Percentiles rank a stretch among this genome's conserved stretches.
Conservation (phyloP, 2,113 vertebrate genomes). For the Sitta europaea region DNA sequence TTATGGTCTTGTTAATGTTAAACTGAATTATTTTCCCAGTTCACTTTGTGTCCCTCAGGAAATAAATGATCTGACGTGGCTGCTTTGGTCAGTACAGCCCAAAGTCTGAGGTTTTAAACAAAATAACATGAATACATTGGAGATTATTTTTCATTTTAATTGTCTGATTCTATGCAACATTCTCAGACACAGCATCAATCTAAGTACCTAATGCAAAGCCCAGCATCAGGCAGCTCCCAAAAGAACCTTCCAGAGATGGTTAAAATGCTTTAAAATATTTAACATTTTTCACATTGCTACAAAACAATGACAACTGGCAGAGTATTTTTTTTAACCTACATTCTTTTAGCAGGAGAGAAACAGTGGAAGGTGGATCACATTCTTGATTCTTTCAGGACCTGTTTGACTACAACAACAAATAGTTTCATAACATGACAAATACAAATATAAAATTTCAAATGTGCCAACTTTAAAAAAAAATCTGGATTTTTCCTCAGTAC, state of each 20-base stretch:
- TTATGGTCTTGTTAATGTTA: neutral
- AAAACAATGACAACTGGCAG: neutral
- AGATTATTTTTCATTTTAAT: constrained; percentile 19
- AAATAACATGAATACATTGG: neutral
- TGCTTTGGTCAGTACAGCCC: neutral
- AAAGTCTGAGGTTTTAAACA: neutral
- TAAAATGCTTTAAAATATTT: constrained; percentile 14
- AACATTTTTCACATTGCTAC: neutral
- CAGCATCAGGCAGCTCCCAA: neutral
- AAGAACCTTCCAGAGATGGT: neutral
- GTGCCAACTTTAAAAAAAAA: neutral
- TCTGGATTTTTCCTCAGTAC: neutral
- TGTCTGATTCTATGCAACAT: neutral
- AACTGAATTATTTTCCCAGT: neutral
- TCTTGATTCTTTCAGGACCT: neutral
- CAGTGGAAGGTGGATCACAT: neutral
- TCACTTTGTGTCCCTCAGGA: neutral
- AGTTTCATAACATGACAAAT: neutral
- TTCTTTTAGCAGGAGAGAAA: neutral
- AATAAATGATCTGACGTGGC: neutral
- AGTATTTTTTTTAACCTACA: neutral
- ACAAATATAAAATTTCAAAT: constrained; percentile 40
- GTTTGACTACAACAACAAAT: neutral
- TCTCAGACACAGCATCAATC: neutral
- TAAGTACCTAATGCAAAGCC: neutral